Base-by-base conservation (phyloP, 2,888 invertebrate species). In the Aphrophora alni region DNA sequence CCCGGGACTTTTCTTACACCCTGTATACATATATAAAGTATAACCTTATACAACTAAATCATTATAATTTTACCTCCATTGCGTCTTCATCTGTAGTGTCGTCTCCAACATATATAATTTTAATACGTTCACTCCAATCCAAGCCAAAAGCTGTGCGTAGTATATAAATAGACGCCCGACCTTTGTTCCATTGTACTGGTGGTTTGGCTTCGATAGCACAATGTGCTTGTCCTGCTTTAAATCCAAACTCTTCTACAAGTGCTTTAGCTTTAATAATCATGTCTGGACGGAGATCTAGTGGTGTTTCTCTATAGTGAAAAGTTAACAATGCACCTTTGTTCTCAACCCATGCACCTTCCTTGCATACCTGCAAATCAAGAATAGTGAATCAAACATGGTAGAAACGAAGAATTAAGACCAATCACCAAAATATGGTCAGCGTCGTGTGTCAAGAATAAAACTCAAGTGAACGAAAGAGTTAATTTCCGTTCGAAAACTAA, bases 161-260 rank as follows among this genome's bases (percentile, higher is more conserved):
- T 85, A 97, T 97, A 87, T 97, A 97, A 87, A 97, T 95, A 0
- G 96, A 95, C 12, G 97, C 97, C 68, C 96, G 93, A 83, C 94
- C 95, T 88, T 97, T 97, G 88, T 97, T 95, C 97, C 97, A 97
- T 86, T 95, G 92, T 0, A 97, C 96, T 0, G 96, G 97, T 5
- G 97, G 97, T 84, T 95, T 93, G 0, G 97, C 97, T 88, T 97
- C 97, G n/a, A 97, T 90, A 0, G 97, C 97, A 86, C 95, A 95
- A 87, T 96, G 95, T 27, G 96, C 95, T 75, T 93, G 91, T 70
- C 93, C 94, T 0, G 95, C 93, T 83, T 92, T 92, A 88, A 97
- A 97, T 0, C 96, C 95, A 1, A 93, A 92, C 12, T 92, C 92
- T 81, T 92, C 91, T 86, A 97, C 96, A 77, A 96, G 89, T 68